Percentiles rank a stretch among this genome's conserved stretches.
Evolutionary conservation across 1,140 invertebrate species (phyloP).

Genomic region (Riptortus pedestris): DNA sequence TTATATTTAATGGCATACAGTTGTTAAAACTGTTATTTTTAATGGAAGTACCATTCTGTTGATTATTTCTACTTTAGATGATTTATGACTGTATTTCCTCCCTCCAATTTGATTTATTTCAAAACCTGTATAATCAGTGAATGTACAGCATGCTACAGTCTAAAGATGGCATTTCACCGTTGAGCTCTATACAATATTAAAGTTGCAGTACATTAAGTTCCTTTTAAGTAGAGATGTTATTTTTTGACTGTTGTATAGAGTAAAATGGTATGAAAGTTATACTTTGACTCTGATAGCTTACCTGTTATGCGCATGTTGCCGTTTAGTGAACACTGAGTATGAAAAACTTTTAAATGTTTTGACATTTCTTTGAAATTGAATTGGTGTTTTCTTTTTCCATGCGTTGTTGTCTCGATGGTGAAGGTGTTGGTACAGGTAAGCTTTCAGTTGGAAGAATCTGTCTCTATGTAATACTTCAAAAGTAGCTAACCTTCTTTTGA

Average conservation of each 20-base stretch:
- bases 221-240: too few relatives aligned
- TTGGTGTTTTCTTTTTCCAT: constrained; percentile 26
- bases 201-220: too few relatives aligned
- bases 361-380: constrained; percentile 12
- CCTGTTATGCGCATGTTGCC: constrained; percentile 16
- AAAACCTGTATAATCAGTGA: constrained; percentile 11
- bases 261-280: neutral
- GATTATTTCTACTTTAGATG: too few relatives aligned
- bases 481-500: neutral
- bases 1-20: too few relatives aligned
- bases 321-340: constrained; percentile 5
- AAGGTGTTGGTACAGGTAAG: constrained; percentile 29
- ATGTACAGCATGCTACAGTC: constrained; percentile 7
- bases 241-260: neutral
- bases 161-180: neutral
- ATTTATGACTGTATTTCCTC: too few relatives aligned
- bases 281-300: constrained; percentile 15
- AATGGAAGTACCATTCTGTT: too few relatives aligned
- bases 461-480: constrained; percentile 8
- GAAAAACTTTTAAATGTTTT: neutral
- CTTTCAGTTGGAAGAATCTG: constrained; percentile 10
- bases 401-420: constrained; percentile 23
- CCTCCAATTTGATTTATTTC: too few relatives aligned
- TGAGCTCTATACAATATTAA: neutral
- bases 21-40: too few relatives aligned